Evolutionary conservation across 2,113 vertebrate genomes (phyloP).

Genomic region (Aspiorhynchus laticeps): DNA sequence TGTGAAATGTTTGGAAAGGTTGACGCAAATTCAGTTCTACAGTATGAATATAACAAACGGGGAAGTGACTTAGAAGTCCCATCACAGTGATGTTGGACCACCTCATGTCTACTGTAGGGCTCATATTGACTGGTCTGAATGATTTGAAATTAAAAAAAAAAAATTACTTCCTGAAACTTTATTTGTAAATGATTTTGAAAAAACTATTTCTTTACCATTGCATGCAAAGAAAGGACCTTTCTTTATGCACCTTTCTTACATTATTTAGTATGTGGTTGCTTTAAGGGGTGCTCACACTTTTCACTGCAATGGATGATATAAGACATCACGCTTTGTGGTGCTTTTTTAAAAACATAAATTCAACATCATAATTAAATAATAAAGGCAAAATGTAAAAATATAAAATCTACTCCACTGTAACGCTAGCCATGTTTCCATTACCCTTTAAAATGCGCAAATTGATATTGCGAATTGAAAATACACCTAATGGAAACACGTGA

Average conservation of each 20-base stretch:
- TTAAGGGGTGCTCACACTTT: neutral
- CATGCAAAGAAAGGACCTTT: conserved; percentile 5
- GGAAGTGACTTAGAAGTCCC: neutral
- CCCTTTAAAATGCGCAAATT: too few species aligned
- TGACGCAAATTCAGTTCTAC: neutral
- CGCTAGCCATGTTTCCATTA: too few species aligned
- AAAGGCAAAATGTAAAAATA: neutral
- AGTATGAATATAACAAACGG: neutral
- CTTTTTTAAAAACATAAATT: neutral
- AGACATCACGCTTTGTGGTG: neutral
- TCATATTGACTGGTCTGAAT: neutral
- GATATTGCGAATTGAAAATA: too few species aligned
- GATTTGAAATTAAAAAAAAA: neutral
- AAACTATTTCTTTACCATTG: neutral
- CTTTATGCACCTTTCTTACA: neutral
- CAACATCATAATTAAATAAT: too few species aligned
- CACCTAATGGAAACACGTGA: too few species aligned
- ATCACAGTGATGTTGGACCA: neutral
- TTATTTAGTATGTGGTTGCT: neutral
- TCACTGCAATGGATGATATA: neutral
- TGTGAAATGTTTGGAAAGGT: conserved; percentile 38
- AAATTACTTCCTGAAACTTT: neutral
- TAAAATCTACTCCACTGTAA: neutral
- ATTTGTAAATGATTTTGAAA: neutral
- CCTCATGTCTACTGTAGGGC: neutral